phyloP scores from a whole-genome alignment of 2,888 invertebrate species.

The Drosophila phalerata region DNA sequence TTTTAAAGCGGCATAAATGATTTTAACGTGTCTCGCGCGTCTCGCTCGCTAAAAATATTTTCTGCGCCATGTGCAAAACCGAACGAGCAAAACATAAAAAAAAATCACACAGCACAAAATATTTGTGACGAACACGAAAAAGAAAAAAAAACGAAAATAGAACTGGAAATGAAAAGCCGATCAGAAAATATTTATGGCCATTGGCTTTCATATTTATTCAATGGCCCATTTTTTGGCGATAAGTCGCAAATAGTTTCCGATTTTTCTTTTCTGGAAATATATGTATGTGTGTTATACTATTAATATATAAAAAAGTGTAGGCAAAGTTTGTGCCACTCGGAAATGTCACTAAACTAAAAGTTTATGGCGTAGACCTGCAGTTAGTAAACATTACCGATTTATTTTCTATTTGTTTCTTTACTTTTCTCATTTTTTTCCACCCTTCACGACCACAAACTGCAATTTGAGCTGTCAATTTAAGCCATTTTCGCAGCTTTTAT shows the following conservation, averaged over 20 bases:
- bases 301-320: slow-evolving; percentile 7
- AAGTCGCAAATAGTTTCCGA: slow-evolving; percentile 73
- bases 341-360: slow-evolving; percentile 30
- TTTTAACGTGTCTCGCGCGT: slow-evolving; percentile 53
- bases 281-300: background rate
- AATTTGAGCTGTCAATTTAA: slow-evolving; percentile 48
- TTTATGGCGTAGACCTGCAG: slow-evolving; percentile 23
- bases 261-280: slow-evolving; percentile 15
- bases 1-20: slow-evolving; percentile 79
- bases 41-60: slow-evolving; percentile 49
- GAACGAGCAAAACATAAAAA: slow-evolving; percentile 12
- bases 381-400: slow-evolving; percentile 28
- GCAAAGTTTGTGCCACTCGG: slow-evolving; percentile 24
- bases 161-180: slow-evolving; percentile 57
- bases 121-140: slow-evolving; percentile 14
- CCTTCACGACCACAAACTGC: slow-evolving; percentile 25
- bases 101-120: slow-evolving; percentile 44
- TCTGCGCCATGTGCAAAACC: slow-evolving; percentile 62
- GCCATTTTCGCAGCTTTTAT: slow-evolving; percentile 23
- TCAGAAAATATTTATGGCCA: slow-evolving; percentile 73
- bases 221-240: slow-evolving; percentile 76
- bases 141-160: slow-evolving; percentile 40
- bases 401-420: background rate
- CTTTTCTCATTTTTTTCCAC: slow-evolving; percentile 8
- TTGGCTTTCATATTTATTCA: slow-evolving; percentile 79